Evolutionary conservation across 2,797 vertebrate genomes (phyloP).

Genomic region (Poecilia picta): DNA sequence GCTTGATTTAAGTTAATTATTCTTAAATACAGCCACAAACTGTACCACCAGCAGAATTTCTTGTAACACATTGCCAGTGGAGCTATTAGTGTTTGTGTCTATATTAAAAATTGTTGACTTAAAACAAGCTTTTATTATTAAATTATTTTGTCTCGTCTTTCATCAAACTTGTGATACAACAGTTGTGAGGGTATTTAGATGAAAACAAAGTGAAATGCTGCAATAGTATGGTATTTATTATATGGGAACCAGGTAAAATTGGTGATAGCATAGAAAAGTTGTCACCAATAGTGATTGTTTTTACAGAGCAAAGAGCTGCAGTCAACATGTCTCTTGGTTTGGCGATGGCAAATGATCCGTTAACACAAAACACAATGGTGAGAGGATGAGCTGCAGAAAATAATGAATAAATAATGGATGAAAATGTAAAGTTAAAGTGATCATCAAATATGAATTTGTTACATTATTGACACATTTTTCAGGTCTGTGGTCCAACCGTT

Average conservation of each 20-base stretch:
- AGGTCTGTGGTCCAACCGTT: constrained; percentile 80
- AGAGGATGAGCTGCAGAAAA: constrained; percentile 23
- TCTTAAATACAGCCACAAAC: too few species aligned
- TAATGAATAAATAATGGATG: too few species aligned
- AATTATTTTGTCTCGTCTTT: neutral
- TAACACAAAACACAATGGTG: constrained; percentile 47
- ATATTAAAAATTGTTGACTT: too few species aligned
- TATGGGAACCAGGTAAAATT: neutral
- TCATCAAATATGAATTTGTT: neutral
- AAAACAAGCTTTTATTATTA: too few species aligned
- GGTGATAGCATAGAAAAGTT: neutral
- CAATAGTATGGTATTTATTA: neutral
- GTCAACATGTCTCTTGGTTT: constrained; percentile 80
- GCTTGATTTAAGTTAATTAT: too few species aligned
- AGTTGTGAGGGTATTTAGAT: neutral
- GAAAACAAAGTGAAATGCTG: neutral
- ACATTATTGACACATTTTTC: neutral
- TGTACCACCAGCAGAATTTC: too few species aligned
- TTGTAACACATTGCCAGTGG: too few species aligned
- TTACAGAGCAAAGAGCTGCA: constrained; percentile 59
- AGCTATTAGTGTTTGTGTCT: too few species aligned
- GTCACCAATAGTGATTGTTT: neutral
- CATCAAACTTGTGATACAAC: neutral
- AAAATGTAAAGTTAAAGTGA: neutral
- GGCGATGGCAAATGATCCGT: constrained; percentile 60